These are phyloP conservation scores for Cossypha dichroa DNA, from an alignment of 2,797 vertebrate genomes.

Conservation along the genomic window DNA sequence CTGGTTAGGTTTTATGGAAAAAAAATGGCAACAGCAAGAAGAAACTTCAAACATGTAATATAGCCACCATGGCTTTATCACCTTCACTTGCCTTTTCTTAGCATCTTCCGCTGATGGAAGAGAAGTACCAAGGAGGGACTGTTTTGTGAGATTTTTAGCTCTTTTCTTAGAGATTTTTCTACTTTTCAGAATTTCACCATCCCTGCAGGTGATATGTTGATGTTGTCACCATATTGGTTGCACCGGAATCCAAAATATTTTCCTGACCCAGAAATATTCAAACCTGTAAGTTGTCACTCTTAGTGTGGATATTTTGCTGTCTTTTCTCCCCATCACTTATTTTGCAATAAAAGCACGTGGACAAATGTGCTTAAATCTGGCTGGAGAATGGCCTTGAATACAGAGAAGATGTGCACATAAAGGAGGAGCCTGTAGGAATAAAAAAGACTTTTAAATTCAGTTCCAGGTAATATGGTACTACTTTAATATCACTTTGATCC, in stretches of 20 bases:
- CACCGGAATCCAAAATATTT: constrained; percentile 85
- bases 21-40: neutral
- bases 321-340: neutral
- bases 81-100: neutral
- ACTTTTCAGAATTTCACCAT: constrained; percentile 78
- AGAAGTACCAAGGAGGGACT: neutral
- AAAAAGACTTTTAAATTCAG: neutral
- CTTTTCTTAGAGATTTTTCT: constrained; percentile 1
- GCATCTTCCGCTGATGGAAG: neutral
- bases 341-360: neutral
- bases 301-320: neutral
- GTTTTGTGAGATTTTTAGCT: neutral
- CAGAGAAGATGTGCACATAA: neutral
- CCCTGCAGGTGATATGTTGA: constrained; percentile 83
- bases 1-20: neutral
- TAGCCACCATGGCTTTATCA: neutral
- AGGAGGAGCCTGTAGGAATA: neutral
- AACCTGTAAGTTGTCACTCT: constrained; percentile 77
- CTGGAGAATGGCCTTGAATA: neutral
- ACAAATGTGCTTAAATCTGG: neutral
- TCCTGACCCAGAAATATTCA: constrained; percentile 82
- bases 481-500: neutral
- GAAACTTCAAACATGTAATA: neutral
- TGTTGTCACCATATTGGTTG: constrained; percentile 84
- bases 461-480: neutral